phyloP scores from a whole-genome alignment of 2,888 invertebrate species.

The Stenotaenia linearis region DNA sequence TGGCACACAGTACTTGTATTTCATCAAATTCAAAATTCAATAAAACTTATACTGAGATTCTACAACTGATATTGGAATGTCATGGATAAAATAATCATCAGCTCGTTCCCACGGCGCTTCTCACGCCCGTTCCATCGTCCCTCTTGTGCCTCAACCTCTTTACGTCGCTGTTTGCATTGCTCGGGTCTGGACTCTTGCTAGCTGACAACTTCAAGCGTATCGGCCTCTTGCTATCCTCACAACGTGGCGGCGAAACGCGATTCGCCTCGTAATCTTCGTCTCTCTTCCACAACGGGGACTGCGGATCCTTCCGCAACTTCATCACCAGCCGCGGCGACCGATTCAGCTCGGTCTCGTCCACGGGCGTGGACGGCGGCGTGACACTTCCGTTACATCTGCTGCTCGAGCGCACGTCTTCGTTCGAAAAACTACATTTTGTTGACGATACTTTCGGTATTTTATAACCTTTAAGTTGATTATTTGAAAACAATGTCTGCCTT shows the following conservation, averaged over 20 bases:
- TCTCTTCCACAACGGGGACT: conserved; percentile 33
- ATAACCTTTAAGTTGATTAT: conserved; percentile 16
- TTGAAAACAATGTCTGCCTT: conserved; percentile 34
- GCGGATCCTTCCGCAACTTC: conserved; percentile 35
- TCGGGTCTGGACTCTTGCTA: neutral
- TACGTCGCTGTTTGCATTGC: neutral
- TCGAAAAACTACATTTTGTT: neutral
- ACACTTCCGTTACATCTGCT: neutral
- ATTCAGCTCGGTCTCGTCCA: conserved; percentile 10
- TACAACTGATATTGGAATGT: neutral
- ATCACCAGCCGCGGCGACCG: conserved; percentile 35
- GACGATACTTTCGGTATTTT: neutral
- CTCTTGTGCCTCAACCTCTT: neutral
- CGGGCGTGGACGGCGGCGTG: neutral
- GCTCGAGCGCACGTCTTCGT: neutral
- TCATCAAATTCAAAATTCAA: neutral
- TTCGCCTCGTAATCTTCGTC: conserved; percentile 30
- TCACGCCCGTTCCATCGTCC: neutral
- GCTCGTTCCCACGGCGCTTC: too few relatives aligned
- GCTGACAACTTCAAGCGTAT: neutral
- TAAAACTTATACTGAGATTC: neutral
- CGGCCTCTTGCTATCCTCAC: neutral
- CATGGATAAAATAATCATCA: neutral
- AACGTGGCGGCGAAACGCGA: neutral
- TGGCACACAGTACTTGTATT: neutral